Base-by-base conservation (phyloP, 2,113 vertebrate species). In the Andinoacara biseriatus region DNA sequence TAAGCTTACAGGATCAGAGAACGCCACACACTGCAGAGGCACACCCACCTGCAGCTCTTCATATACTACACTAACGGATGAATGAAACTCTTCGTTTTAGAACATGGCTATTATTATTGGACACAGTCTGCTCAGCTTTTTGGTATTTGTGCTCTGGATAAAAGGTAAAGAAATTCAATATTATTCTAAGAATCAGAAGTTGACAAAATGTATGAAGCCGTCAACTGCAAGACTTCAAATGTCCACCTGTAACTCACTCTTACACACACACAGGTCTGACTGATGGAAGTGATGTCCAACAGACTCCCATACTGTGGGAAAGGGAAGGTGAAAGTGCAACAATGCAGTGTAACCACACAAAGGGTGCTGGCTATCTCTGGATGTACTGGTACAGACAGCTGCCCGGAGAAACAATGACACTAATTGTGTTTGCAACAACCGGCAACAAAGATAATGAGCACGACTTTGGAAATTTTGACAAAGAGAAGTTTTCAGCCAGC, bases 371-470 rank as follows among this genome's bases (percentile, higher is more conserved):
- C 0, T 88, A 81, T 3, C 7, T 0, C 17, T 56, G 86, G 56
- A 94, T 94, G 93, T 93, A 92, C 90, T 92, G 92, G 91, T 94
- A 80, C 81, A 67, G 58, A 52, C 94, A 94, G 75, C 77, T 46
- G 5, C 86, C 84, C 20, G 89, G 87, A 60, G 63, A 92, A 35
- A 61, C 43, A 0, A 88, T 94, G 86, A 72, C 56, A 13, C 86
- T 82, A 10, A 83, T 94, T 0, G 90, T 94, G 29, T 88, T 74
- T 35, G 86, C 60, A 1, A n/a, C n/a, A 9, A 7, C 46, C 2
- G 1, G 3, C 4, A 35, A 2, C 3, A 2, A 40, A 18, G 22
- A 85, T 26, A 2, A 46, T 46, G 14, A 46, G 43, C 54, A 57
- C 18, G 54, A 76, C 7, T 74, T 49, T 49, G 86, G 58, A 65